A percentile compares a stretch with the other conserved stretches of the same genome.
These are phyloP conservation scores for Leucophenga varia DNA, from an alignment of 1,140 invertebrate species.

Conservation along the genomic window DNA sequence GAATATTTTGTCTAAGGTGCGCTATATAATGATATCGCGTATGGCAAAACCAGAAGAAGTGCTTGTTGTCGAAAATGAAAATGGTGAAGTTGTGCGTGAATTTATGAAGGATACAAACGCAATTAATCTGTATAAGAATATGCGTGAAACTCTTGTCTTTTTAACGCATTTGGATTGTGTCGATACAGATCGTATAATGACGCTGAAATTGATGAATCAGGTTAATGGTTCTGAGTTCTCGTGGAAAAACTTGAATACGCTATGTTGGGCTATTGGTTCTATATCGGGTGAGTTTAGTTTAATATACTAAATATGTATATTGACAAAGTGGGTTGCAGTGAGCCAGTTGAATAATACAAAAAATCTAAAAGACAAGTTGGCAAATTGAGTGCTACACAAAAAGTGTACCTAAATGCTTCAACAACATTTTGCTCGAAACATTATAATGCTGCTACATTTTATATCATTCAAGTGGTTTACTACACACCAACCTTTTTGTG, in stretches of 20 bases:
- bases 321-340: too few relatives aligned
- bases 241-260: constrained; percentile 99
- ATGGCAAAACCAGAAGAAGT: constrained; percentile 99
- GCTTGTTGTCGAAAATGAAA: constrained; percentile 99
- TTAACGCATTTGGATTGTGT: constrained; percentile 97
- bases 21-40: constrained; percentile 98
- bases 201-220: constrained; percentile 97
- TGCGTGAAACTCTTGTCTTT: constrained; percentile 98
- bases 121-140: constrained; percentile 99
- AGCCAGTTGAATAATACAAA: too few relatives aligned
- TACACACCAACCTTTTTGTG: neutral
- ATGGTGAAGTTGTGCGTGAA: constrained; percentile 98
- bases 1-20: constrained; percentile 82
- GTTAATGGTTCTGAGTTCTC: constrained; percentile 99
- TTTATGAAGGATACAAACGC: constrained; percentile 99
- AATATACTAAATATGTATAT: neutral
- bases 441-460: too few relatives aligned
- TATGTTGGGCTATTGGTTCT: constrained; percentile 99
- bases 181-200: constrained; percentile 99
- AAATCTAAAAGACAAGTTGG: too few relatives aligned
- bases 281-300: constrained; percentile 76
- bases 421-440: too few relatives aligned
- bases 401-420: too few relatives aligned
- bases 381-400: too few relatives aligned
- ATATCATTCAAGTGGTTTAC: too few relatives aligned